Conservation (phyloP, 2,797 vertebrate species). For the Takifugu ocellatus region DNA sequence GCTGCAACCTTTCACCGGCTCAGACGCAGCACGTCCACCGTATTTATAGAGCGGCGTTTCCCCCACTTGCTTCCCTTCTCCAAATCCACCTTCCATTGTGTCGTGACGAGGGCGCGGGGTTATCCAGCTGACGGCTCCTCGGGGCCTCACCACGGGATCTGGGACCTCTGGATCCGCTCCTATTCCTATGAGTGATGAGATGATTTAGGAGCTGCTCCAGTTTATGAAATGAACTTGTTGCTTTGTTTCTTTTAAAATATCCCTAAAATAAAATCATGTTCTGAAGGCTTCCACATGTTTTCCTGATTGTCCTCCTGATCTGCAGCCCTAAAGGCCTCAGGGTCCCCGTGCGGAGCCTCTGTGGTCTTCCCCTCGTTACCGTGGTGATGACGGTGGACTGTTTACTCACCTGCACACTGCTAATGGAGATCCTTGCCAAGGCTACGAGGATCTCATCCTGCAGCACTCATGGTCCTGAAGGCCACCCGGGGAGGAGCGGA, state of each 20-base stretch:
- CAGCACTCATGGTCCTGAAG: neutral
- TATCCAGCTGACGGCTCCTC: constrained; percentile 37
- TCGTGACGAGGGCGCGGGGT: constrained; percentile 47
- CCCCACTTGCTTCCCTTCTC: constrained; percentile 47
- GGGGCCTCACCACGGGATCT: no score
- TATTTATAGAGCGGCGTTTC: constrained; percentile 65
- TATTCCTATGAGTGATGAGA: neutral
- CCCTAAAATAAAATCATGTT: constrained; percentile 1
- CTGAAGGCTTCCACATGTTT: constrained; percentile 28
- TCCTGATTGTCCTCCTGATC: constrained; percentile 33
- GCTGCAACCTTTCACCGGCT: constrained; percentile 38
- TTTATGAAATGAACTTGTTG: no score
- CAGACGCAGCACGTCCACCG: constrained; percentile 23
- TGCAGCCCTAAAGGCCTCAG: neutral
- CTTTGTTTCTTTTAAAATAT: no score
- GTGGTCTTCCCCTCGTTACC: constrained; percentile 38
- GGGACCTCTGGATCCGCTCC: neutral
- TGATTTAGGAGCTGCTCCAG: no score
- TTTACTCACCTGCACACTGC: constrained; percentile 50
- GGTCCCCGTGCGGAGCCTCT: constrained; percentile 24
- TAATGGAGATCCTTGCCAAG: constrained; percentile 26
- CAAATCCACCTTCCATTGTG: constrained; percentile 62
- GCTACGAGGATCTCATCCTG: constrained; percentile 18
- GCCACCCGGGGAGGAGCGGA: constrained; percentile 4
- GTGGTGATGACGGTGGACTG: constrained; percentile 3